Base-by-base conservation (phyloP, 2,888 invertebrate species). In the Brenthis daphne region DNA sequence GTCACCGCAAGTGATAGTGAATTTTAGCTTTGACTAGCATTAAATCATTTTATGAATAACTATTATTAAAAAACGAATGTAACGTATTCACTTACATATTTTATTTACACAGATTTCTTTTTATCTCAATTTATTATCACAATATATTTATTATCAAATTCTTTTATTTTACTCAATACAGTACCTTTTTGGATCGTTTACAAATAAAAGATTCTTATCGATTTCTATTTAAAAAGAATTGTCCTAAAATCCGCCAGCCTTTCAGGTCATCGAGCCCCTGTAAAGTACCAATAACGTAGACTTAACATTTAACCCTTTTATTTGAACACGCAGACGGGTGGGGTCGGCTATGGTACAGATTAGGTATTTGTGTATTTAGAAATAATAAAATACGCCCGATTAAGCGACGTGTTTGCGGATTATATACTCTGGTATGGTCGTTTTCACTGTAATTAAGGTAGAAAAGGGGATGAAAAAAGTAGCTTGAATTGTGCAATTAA, bases 231-330 rank as follows among this genome's bases (percentile, higher is more conserved):
- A 12, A 53, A 53, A 63, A 63, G 53, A 88, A 88, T 83, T 81
- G 82, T 77, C 84, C 86, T 86, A 85, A 86, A 88, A 63, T 53
- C 43, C 37, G 16, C 24, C 63, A 51, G 24, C 37, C 63, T 89
- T 88, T 85, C 60, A 83, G 86, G 84, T 83, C 86, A 86, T 81
- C 73, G 74, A 76, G 77, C 74, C 75, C 76, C 75, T 68, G 73
- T 74, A 71, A 74, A 76, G 73, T 75, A 75, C 77, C 77, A 77
- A 79, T 80, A 80, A 78, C 79, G 79, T 79, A 77, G 79, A 77
- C 78, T 80, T 80, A 77, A 76, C 77, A 75, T 75, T 69, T 77
- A 80, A 82, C 85, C 86, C 86, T 84, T 85, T 84, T 88, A 85
- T 88, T 88, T 89, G 83, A 75, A 78, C 81, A 78, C 77, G 76